Evolutionary conservation across 2,888 invertebrate genomes (phyloP).

Genomic region (Dicycla oo): DNA sequence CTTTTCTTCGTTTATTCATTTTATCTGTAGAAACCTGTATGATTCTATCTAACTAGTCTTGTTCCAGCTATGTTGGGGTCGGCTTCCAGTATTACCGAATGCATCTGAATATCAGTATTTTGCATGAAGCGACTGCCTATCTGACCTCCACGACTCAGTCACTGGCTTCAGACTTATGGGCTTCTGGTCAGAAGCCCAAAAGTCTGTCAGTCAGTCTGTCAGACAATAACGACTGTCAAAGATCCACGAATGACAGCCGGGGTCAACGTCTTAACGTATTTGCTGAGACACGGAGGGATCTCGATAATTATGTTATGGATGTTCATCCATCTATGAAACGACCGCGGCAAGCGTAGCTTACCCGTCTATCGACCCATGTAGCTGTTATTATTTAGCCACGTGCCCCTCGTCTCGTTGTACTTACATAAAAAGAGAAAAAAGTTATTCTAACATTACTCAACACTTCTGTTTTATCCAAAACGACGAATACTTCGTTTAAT

Average conservation of each 20-base stretch:
- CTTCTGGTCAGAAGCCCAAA: no score
- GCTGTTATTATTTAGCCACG: background rate
- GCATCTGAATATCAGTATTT: background rate
- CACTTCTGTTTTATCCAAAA: background rate
- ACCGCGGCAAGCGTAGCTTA: background rate
- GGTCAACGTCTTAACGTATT: background rate
- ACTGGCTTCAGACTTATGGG: background rate
- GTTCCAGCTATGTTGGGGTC: no score
- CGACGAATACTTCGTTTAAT: background rate
- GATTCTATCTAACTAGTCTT: background rate
- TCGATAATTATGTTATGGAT: background rate
- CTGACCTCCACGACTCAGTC: background rate
- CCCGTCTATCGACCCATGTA: background rate
- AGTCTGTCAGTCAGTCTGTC: no score
- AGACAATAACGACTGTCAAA: no score
- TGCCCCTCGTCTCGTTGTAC: background rate
- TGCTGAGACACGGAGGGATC: background rate
- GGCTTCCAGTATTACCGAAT: background rate
- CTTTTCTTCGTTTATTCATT: background rate
- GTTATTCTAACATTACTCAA: no score
- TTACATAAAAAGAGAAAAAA: no score
- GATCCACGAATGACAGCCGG: background rate
- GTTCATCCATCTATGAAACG: background rate
- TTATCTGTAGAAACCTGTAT: background rate
- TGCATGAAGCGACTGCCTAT: background rate